phyloP scores from a whole-genome alignment of 1,140 invertebrate species.

The Euwallacea similis region DNA sequence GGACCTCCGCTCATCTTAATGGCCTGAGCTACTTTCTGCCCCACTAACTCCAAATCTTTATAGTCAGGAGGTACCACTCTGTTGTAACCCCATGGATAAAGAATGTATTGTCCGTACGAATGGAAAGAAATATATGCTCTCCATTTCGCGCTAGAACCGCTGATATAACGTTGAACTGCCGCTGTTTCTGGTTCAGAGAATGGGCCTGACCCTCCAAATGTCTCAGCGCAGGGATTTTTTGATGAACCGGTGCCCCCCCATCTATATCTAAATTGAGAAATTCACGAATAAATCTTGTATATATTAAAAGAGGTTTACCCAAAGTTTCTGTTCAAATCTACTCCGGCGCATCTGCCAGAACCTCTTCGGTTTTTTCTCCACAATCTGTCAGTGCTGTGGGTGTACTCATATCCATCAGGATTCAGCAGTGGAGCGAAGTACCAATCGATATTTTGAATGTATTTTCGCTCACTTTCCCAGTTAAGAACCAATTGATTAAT shows the following conservation, averaged over 20 bases:
- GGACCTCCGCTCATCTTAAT: conserved; percentile 69
- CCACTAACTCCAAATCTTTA: conserved; percentile 69
- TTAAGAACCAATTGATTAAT: conserved; percentile 78
- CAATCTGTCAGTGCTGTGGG: conserved; percentile 71
- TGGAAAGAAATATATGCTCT: conserved; percentile 83
- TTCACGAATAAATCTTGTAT: not conserved
- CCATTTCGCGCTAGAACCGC: conserved; percentile 56
- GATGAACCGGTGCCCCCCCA: conserved; percentile 82
- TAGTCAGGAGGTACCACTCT: conserved; percentile 69
- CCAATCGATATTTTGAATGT: conserved; percentile 80
- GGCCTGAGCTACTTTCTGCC: conserved; percentile 67
- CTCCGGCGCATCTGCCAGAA: conserved; percentile 66
- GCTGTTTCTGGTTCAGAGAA: conserved; percentile 93
- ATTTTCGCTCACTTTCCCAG: conserved; percentile 65
- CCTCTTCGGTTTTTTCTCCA: conserved; percentile 81
- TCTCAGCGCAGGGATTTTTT: conserved; percentile 87
- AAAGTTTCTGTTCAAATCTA: conserved; percentile 83
- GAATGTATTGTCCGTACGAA: conserved; percentile 85
- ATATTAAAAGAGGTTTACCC: conserved; percentile 51
- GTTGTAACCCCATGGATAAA: conserved; percentile 84
- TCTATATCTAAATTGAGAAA: conserved; percentile 59
- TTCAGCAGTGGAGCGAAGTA: conserved; percentile 80
- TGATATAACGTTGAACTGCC: conserved; percentile 67
- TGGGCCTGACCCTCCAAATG: conserved; percentile 80
- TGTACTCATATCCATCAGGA: conserved; percentile 87